Percentiles rank a stretch among this genome's conserved stretches.
These are phyloP conservation scores for Bombyx mandarina DNA, from an alignment of 1,140 invertebrate species.

Conservation along the genomic window DNA sequence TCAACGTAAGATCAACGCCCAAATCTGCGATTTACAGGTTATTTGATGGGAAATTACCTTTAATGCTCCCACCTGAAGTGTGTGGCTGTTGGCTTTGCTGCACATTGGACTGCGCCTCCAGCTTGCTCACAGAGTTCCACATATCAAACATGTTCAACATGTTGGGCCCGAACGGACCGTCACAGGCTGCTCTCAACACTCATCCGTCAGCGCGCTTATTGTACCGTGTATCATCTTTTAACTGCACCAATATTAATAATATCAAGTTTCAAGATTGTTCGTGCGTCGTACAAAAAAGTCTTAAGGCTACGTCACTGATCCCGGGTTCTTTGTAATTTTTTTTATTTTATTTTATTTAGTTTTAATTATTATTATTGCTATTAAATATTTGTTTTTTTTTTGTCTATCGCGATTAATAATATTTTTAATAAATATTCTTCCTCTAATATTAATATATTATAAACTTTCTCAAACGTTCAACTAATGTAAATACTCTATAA, in stretches of 20 bases:
- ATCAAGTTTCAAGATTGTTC: conserved; percentile 49
- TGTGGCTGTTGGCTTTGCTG: conserved; percentile 79
- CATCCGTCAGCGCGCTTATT: conserved; percentile 12
- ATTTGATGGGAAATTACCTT: conserved; percentile 77
- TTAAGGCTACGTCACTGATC: conserved; percentile 63
- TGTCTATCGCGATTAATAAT: conserved; percentile 6
- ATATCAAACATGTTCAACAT: conserved; percentile 86
- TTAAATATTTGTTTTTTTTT: conserved; percentile 29
- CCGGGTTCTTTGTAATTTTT: conserved; percentile 45
- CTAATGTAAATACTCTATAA: conserved; percentile 69
- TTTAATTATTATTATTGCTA: conserved; percentile 24
- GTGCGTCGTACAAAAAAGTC: conserved; percentile 51
- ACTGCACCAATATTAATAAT: conserved; percentile 24
- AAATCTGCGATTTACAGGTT: conserved; percentile 12
- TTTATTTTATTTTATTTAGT: conserved; percentile 37
- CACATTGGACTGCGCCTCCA: conserved; percentile 79
- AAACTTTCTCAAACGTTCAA: conserved; percentile 69
- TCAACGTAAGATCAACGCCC: too few relatives aligned
- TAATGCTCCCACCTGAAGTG: conserved; percentile 86
- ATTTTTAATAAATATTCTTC: conserved; percentile 14
- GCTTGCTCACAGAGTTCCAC: conserved; percentile 87
- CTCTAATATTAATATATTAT: conserved; percentile 40
- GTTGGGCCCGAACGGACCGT: conserved; percentile 35
- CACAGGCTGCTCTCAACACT: conserved; percentile 38
- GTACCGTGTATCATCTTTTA: conserved; percentile 34